Conservation (phyloP, 2,797 vertebrate species). For the Acrossocheilus fasciatus region DNA sequence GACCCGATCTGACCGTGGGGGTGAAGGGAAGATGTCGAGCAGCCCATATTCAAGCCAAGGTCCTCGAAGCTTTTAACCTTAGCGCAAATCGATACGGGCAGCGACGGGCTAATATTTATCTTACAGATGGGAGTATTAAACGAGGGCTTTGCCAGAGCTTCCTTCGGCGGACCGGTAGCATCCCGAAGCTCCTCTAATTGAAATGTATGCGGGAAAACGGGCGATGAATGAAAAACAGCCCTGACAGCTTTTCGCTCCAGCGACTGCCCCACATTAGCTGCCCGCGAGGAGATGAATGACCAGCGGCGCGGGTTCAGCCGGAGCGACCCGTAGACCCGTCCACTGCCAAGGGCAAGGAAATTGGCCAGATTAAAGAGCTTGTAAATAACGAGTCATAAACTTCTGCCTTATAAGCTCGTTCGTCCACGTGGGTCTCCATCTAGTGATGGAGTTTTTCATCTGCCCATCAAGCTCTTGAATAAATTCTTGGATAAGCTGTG, state of each 20-base stretch:
- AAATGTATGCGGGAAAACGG: conserved; percentile 60
- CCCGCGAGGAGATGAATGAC: conserved; percentile 75
- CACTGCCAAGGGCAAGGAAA: conserved; percentile 83
- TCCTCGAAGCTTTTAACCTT: conserved; percentile 82
- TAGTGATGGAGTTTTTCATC: conserved; percentile 51
- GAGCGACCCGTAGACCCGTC: conserved; percentile 74
- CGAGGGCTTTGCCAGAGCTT: conserved; percentile 65
- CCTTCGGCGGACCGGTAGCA: conserved; percentile 54
- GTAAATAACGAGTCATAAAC: conserved; percentile 80
- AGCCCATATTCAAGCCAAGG: conserved; percentile 76
- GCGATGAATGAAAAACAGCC: conserved; percentile 58
- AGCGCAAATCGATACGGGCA: conserved; percentile 74
- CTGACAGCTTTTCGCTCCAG: conserved; percentile 63
- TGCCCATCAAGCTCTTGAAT: neutral
- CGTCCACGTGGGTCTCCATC: conserved; percentile 74
- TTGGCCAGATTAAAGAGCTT: conserved; percentile 79
- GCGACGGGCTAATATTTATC: conserved; percentile 79
- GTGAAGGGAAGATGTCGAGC: conserved; percentile 73
- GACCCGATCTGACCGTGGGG: conserved; percentile 54
- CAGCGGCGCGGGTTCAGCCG: conserved; percentile 69
- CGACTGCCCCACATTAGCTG: conserved; percentile 53
- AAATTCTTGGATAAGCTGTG: neutral
- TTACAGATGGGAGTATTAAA: conserved; percentile 79
- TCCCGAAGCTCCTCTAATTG: conserved; percentile 63
- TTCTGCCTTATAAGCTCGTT: conserved; percentile 74